Conservation (phyloP, 2,797 vertebrate species). For the Leptatherina wallacei region DNA sequence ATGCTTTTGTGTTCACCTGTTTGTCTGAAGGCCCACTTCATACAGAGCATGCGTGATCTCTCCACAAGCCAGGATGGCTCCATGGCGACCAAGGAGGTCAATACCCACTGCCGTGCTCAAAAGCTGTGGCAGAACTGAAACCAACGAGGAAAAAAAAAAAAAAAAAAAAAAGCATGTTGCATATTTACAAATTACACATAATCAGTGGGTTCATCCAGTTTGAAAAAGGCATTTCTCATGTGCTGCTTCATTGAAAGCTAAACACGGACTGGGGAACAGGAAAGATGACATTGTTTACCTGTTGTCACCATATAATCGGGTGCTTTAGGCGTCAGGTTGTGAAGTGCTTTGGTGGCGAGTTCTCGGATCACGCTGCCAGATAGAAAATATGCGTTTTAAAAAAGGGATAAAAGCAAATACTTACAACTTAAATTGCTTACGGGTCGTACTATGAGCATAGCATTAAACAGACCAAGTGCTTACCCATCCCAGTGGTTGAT, state of each 20-base stretch:
- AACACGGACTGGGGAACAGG: slow-evolving; percentile 41
- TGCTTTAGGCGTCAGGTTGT: slow-evolving; percentile 88
- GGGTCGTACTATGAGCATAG: not conserved
- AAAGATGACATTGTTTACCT: slow-evolving; percentile 82
- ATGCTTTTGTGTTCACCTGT: slow-evolving; percentile 81
- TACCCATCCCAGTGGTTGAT: slow-evolving; percentile 95
- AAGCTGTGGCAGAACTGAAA: slow-evolving; percentile 89
- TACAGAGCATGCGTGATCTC: slow-evolving; percentile 90
- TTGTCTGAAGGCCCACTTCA: slow-evolving; percentile 81
- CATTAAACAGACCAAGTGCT: slow-evolving; percentile 37
- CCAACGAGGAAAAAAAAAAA: not conserved
- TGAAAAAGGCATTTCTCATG: not conserved
- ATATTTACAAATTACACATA: not conserved
- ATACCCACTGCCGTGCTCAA: slow-evolving; percentile 85
- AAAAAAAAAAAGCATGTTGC: not conserved
- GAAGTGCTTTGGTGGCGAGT: slow-evolving; percentile 89
- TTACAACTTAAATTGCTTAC: not conserved
- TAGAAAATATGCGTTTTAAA: slow-evolving; percentile 7
- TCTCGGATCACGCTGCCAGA: slow-evolving; percentile 88
- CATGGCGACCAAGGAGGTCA: slow-evolving; percentile 92
- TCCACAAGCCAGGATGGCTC: slow-evolving; percentile 92
- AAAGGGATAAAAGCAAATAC: not conserved
- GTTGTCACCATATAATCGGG: slow-evolving; percentile 87
- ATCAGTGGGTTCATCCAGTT: slow-evolving; percentile 7
- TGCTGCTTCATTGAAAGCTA: slow-evolving; percentile 1